A percentile compares a stretch with the other conserved stretches of the same genome.
Conservation (phyloP, 2,113 vertebrate species). For the Daboia siamensis region DNA sequence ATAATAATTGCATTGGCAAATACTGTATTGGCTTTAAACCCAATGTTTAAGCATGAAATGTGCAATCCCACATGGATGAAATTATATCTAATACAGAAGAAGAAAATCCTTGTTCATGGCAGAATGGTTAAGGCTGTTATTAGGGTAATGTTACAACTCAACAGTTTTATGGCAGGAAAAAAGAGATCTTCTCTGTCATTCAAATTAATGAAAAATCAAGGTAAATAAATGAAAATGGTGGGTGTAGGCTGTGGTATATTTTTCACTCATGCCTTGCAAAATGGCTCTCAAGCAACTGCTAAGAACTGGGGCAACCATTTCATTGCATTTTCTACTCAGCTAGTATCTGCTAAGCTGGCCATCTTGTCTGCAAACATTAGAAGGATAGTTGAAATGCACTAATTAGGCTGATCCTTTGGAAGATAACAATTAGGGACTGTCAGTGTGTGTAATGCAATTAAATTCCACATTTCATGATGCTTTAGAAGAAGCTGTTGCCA, state of each 20-base stretch:
- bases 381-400: rapidly evolving
- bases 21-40: background rate
- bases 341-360: background rate
- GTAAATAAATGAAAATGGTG: background rate
- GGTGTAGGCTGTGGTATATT: background rate
- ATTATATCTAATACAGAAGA: background rate
- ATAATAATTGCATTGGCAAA: background rate
- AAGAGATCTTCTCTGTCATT: background rate
- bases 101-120: background rate
- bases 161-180: background rate
- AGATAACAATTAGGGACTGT: background rate
- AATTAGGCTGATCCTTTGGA: background rate
- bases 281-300: constrained; percentile 46
- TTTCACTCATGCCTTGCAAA: constrained; percentile 35
- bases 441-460: background rate
- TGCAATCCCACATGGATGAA: background rate
- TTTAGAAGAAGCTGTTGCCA: background rate
- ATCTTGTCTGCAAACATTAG: constrained; percentile 3
- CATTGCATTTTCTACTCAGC: background rate
- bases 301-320: constrained; percentile 46
- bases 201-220: background rate
- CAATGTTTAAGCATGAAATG: background rate
- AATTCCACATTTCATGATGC: background rate
- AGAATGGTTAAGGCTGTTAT: background rate
- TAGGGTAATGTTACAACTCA: background rate